A percentile compares a stretch with the other conserved stretches of the same genome.
phyloP scores from a whole-genome alignment of 2,888 invertebrate species.

The Gymnoscelis rufifasciata region DNA sequence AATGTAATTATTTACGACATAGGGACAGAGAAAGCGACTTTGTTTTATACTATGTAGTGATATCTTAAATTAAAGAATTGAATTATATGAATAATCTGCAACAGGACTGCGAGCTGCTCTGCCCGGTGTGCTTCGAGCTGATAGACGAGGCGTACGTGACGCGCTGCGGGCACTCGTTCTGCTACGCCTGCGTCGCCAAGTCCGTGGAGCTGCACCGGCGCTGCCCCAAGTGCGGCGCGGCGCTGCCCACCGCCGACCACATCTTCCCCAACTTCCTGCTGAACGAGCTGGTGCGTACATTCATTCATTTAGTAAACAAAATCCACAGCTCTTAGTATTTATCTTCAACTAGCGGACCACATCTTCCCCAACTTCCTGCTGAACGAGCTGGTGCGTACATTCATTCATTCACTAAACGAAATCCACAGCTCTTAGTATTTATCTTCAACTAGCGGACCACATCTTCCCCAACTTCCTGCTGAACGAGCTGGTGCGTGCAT shows the following conservation, averaged over 20 bases:
- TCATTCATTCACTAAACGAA: too few relatives aligned
- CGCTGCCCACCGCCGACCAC: conserved; percentile 83
- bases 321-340: too few relatives aligned
- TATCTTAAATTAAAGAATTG: too few relatives aligned
- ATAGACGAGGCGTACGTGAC: conserved; percentile 95
- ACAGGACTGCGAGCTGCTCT: conserved; percentile 76
- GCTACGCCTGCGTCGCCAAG: conserved; percentile 89
- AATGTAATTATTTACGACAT: too few relatives aligned
- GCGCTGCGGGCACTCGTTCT: conserved; percentile 95
- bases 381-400: conserved; percentile 81
- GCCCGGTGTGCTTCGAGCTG: conserved; percentile 93
- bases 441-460: conserved; percentile 82
- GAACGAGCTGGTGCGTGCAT: conserved; percentile 78
- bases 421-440: too few relatives aligned
- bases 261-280: conserved; percentile 93
- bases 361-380: conserved; percentile 93
- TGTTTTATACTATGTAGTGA: too few relatives aligned
- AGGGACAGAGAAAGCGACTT: too few relatives aligned
- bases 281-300: conserved; percentile 81
- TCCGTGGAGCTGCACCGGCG: conserved; percentile 89
- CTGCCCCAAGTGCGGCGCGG: conserved; percentile 91
- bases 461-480: conserved; percentile 92
- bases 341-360: conserved; percentile 82
- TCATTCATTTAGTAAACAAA: too few relatives aligned
- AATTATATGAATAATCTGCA: background rate